Conservation (phyloP, 1,140 invertebrate species). For the Holotrichia oblita region DNA sequence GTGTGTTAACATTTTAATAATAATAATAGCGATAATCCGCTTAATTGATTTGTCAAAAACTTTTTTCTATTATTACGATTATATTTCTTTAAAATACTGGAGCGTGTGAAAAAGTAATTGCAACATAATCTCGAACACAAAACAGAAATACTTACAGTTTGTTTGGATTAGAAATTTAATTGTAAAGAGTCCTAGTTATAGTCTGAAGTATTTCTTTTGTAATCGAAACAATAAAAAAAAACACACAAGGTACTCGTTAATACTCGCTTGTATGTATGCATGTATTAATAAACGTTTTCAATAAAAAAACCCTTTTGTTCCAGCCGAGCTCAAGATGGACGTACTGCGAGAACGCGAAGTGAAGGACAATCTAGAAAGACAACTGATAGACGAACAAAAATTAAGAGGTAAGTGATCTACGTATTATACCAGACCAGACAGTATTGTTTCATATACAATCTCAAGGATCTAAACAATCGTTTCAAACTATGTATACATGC, state of each 20-base stretch:
- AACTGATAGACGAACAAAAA: constrained; percentile 93
- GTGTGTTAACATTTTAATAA: constrained; percentile 2
- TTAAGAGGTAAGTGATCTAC: constrained; percentile 79
- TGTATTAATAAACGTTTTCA: background rate
- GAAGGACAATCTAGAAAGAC: constrained; percentile 90
- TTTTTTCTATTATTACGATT: background rate
- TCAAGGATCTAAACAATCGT: background rate
- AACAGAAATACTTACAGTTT: background rate
- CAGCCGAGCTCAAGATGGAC: constrained; percentile 96
- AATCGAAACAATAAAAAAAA: background rate
- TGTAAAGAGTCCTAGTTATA: background rate
- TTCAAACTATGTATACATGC: background rate
- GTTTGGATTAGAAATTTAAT: background rate
- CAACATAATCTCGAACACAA: background rate
- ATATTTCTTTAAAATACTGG: too few relatives aligned
- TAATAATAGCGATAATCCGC: background rate
- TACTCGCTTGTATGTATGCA: too few relatives aligned
- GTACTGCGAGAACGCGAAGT: constrained; percentile 90
- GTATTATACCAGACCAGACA: background rate
- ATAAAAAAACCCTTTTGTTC: constrained; percentile 59
- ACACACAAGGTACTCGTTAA: background rate
- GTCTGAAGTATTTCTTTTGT: constrained; percentile 24
- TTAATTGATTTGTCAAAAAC: background rate
- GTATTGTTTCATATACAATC: constrained; percentile 10
- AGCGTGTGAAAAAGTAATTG: background rate